Evolutionary conservation across 1,140 invertebrate genomes (phyloP).

Genomic region (Drosophila melanica): DNA sequence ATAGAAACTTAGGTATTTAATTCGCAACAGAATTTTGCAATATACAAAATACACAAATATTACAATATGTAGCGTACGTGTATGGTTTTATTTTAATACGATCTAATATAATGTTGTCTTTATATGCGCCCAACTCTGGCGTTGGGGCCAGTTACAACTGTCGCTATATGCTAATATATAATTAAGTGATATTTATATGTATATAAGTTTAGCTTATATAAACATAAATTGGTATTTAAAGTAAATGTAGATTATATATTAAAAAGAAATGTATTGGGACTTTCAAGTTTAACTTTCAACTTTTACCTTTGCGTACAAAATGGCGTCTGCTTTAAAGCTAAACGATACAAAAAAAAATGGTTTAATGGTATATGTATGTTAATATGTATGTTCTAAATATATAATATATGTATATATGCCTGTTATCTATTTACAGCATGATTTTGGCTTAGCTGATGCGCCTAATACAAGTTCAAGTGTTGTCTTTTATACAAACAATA

Average conservation of each 20-base stretch:
- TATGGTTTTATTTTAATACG: constrained; percentile 34
- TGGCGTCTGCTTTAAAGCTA: constrained; percentile 68
- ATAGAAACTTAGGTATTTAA: constrained; percentile 63
- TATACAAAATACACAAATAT: constrained; percentile 64
- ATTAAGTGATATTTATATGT: constrained; percentile 13
- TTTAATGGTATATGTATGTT: not conserved
- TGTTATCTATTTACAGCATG: constrained; percentile 39
- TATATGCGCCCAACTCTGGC: constrained; percentile 2
- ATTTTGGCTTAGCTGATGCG: constrained; percentile 30
- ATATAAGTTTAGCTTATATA: constrained; percentile 32
- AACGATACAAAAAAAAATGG: constrained; percentile 36
- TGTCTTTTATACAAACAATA: constrained; percentile 11
- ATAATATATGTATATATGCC: constrained; percentile 19
- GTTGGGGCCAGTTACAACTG: not conserved
- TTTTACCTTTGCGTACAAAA: constrained; percentile 55
- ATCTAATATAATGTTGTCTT: constrained; percentile 26
- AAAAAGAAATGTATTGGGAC: constrained; percentile 28
- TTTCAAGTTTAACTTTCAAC: constrained; percentile 35
- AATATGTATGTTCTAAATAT: not conserved
- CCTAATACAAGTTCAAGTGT: constrained; percentile 9
- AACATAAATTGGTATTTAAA: not conserved
- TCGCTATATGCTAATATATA: constrained; percentile 17
- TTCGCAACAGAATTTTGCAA: constrained; percentile 59
- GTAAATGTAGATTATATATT: constrained; percentile 3
- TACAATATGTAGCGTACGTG: constrained; percentile 44